Evolutionary conservation across 2,113 vertebrate genomes (phyloP).

Genomic region (Antennarius striatus): DNA sequence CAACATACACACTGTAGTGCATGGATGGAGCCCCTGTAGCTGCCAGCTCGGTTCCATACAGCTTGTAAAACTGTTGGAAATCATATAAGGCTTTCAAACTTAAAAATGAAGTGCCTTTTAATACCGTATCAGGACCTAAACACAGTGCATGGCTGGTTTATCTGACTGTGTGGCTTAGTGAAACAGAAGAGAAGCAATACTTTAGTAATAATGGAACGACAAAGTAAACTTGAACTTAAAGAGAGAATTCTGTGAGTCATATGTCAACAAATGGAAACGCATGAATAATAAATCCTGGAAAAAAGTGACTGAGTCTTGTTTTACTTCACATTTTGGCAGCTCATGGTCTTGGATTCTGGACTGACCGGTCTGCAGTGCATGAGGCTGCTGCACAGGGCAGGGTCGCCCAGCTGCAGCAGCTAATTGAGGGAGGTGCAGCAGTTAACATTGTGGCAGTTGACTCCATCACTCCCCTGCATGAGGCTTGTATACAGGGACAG

Average conservation of each 20-base stretch:
- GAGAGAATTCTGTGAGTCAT: background rate
- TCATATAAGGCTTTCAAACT: too few relatives aligned
- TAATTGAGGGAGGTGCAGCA: slow-evolving; percentile 87
- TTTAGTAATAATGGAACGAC: too few relatives aligned
- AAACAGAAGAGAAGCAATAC: too few relatives aligned
- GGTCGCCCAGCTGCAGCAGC: slow-evolving; percentile 80
- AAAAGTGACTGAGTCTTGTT: slow-evolving; percentile 5
- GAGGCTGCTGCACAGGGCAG: slow-evolving; percentile 86
- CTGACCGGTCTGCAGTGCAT: slow-evolving; percentile 87
- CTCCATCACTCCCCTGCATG: slow-evolving; percentile 80
- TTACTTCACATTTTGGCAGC: slow-evolving; percentile 35
- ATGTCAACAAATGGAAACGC: background rate
- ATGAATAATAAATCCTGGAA: background rate
- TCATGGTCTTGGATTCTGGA: slow-evolving; percentile 87
- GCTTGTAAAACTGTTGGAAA: too few relatives aligned
- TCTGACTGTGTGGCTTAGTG: too few relatives aligned
- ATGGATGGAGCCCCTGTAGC: too few relatives aligned
- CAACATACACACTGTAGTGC: too few relatives aligned
- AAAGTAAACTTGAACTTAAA: slow-evolving; percentile 12
- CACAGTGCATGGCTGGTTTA: too few relatives aligned
- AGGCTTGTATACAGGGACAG: slow-evolving; percentile 79
- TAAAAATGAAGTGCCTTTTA: too few relatives aligned
- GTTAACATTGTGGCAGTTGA: slow-evolving; percentile 89
- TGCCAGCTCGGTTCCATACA: too few relatives aligned
- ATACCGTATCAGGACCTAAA: too few relatives aligned